Conservation (phyloP, 1,140 invertebrate genomes). For the Drosophila nebulosa region DNA sequence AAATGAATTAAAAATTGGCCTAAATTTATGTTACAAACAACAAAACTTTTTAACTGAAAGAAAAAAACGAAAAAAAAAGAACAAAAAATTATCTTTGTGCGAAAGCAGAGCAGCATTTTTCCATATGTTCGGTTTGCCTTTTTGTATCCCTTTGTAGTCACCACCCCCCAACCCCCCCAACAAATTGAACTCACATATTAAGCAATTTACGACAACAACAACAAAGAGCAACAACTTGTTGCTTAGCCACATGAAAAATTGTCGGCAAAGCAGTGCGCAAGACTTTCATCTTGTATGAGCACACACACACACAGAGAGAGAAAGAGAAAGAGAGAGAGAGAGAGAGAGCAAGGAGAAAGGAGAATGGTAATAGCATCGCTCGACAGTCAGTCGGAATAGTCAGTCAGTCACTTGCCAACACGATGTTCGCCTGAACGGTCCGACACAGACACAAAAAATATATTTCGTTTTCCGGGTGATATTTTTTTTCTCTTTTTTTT, state of each 20-base stretch:
- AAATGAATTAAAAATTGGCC: no score
- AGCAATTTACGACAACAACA: neutral
- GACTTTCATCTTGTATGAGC: neutral
- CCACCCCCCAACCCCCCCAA: no score
- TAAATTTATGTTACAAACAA: no score
- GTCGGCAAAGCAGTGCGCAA: conserved; percentile 39
- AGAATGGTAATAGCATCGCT: neutral
- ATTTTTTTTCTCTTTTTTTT: no score
- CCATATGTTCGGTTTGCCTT: neutral
- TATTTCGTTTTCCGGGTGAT: neutral
- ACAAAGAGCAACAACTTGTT: conserved; percentile 1
- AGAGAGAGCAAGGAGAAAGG: neutral
- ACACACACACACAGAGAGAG: neutral
- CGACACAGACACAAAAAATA: neutral
- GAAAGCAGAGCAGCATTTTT: neutral
- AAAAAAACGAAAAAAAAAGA: no score
- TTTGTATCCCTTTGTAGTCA: neutral
- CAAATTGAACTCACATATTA: neutral
- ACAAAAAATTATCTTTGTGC: no score
- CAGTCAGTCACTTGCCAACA: conserved; percentile 3
- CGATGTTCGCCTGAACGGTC: conserved; percentile 7
- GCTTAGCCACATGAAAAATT: neutral
- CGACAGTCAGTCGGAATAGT: neutral
- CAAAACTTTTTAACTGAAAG: no score
- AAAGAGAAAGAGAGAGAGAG: no score